Conservation (phyloP, 2,888 invertebrate genomes). For the Oxyteleia sp. region DNA sequence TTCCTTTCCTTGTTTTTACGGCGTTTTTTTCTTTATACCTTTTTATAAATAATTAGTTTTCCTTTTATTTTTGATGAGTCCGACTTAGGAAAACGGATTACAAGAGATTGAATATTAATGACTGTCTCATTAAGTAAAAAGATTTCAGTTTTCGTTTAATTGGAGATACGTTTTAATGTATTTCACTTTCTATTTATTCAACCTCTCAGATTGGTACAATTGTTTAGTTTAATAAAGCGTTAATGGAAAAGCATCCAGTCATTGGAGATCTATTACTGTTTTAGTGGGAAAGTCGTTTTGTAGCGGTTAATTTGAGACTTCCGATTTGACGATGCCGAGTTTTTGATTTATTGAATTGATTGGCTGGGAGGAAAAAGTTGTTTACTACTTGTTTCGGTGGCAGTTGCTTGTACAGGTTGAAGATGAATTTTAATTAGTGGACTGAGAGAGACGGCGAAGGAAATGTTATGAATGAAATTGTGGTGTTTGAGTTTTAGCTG, state of each 20-base stretch:
- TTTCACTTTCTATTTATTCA: constrained; percentile 55
- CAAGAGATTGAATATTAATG: constrained; percentile 20
- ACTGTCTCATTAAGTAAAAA: constrained; percentile 51
- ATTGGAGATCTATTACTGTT: constrained; percentile 35
- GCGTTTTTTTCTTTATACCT: neutral
- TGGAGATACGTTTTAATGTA: neutral
- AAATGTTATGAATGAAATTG: too few relatives aligned
- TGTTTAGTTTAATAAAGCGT: constrained; percentile 63
- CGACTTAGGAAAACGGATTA: too few relatives aligned
- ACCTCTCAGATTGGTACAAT: constrained; percentile 38
- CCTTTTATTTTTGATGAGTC: too few relatives aligned
- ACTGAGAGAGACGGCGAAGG: too few relatives aligned
- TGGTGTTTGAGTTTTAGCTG: too few relatives aligned
- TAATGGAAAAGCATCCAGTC: constrained; percentile 51
- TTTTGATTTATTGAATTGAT: constrained; percentile 19
- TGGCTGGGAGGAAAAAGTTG: neutral
- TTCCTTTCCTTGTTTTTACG: neutral
- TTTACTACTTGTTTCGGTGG: neutral
- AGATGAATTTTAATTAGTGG: neutral
- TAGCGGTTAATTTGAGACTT: constrained; percentile 46
- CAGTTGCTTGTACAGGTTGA: neutral
- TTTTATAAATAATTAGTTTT: too few relatives aligned
- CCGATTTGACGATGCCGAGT: constrained; percentile 21
- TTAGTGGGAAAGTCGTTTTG: constrained; percentile 51
- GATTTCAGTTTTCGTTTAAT: neutral